These are phyloP conservation scores for Sarotherodon lohbergeri DNA, from an alignment of 2,113 vertebrate genomes.

Conservation along the genomic window DNA sequence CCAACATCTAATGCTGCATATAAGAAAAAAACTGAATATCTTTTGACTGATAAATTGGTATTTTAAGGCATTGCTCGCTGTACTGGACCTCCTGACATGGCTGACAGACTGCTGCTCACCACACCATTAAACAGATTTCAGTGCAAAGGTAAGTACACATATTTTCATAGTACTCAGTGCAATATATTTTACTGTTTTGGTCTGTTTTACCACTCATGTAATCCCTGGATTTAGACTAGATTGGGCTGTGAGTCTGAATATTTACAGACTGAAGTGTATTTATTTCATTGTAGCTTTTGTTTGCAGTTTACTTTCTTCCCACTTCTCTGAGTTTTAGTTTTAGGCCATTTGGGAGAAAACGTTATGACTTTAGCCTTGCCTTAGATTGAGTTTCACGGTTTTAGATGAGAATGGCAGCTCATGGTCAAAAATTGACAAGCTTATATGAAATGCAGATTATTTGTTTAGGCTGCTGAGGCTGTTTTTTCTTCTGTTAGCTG, in stretches of 20 bases:
- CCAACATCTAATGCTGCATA: background rate
- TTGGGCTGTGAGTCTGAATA: background rate
- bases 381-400: background rate
- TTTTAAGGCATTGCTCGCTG: constrained; percentile 88
- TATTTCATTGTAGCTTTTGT: background rate
- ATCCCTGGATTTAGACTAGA: background rate
- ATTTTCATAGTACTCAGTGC: background rate
- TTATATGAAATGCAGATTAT: background rate
- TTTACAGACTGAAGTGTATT: background rate
- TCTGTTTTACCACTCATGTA: background rate
- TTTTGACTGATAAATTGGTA: background rate
- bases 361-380: background rate
- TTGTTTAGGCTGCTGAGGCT: background rate
- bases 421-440: background rate
- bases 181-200: background rate
- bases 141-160: constrained; percentile 82
- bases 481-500: background rate
- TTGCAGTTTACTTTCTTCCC: background rate
- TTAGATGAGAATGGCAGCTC: background rate
- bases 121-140: constrained; percentile 91
- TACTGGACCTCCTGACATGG: constrained; percentile 88
- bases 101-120: constrained; percentile 90
- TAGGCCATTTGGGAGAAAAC: background rate
- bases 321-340: background rate
- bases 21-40: background rate